A percentile compares a stretch with the other conserved stretches of the same genome.
phyloP scores from a whole-genome alignment of 1,140 invertebrate species.

The Saccostrea echinata region DNA sequence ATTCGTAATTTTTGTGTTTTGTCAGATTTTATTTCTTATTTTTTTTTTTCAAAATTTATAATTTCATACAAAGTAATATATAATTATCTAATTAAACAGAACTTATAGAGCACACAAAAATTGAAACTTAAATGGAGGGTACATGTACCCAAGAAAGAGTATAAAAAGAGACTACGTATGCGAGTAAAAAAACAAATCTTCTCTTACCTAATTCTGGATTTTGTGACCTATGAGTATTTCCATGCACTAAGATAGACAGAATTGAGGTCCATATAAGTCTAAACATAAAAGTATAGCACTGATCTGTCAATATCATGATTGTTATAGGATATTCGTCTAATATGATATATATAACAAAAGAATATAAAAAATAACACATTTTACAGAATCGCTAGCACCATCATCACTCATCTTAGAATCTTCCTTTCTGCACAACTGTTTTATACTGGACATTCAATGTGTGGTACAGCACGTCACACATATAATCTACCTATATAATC shows the following conservation, averaged over 20 bases:
- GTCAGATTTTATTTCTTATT: no score
- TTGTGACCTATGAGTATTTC: neutral
- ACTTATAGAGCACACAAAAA: no score
- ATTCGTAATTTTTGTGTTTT: no score
- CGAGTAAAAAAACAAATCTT: neutral
- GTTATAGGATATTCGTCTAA: neutral
- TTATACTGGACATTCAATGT: neutral
- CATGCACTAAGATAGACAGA: neutral
- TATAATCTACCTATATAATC: neutral
- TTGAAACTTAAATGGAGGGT: no score
- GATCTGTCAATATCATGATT: neutral
- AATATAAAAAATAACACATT: conserved; percentile 13
- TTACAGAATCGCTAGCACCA: conserved; percentile 8
- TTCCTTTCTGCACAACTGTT: neutral
- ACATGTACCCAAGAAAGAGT: no score
- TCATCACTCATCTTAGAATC: neutral
- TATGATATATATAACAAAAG: neutral
- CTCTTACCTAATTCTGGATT: conserved; percentile 12
- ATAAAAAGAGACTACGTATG: no score
- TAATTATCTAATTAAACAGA: no score
- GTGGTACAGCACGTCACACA: conserved; percentile 8
- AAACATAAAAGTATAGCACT: neutral
- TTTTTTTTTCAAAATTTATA: no score
- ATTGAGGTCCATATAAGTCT: conserved; percentile 4
- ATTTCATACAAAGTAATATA: no score